A percentile compares a stretch with the other conserved stretches of the same genome.
Evolutionary conservation across 2,888 invertebrate genomes (phyloP).

Genomic region (Dilophus febrilis): DNA sequence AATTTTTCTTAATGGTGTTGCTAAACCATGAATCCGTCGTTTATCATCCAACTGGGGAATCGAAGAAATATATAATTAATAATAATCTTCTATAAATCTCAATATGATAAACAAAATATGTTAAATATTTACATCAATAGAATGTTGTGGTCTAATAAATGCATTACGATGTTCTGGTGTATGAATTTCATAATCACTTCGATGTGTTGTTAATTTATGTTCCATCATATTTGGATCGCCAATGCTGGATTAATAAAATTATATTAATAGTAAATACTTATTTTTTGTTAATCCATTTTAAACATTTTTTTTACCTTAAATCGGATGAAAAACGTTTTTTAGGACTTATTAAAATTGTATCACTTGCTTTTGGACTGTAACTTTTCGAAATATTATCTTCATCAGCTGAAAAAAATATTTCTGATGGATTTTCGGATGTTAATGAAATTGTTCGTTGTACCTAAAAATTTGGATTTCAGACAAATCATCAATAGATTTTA

Average conservation of each 20-base stretch:
- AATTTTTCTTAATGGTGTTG: constrained; percentile 32
- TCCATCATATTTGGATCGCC: constrained; percentile 25
- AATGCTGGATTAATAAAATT: constrained; percentile 18
- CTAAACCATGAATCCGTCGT: constrained; percentile 32
- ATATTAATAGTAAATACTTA: background rate
- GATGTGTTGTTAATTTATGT: constrained; percentile 33
- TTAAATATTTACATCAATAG: background rate
- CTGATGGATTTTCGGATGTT: constrained; percentile 79
- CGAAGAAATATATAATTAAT: constrained; percentile 12
- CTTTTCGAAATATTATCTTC: constrained; percentile 45
- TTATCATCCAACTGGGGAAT: constrained; percentile 31
- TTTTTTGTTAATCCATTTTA: no score
- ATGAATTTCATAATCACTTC: constrained; percentile 45
- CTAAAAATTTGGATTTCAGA: no score
- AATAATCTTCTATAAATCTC: background rate
- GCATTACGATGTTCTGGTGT: constrained; percentile 38
- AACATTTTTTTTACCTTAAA: constrained; percentile 18
- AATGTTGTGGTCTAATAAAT: constrained; percentile 24
- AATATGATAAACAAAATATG: background rate
- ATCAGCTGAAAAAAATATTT: constrained; percentile 85
- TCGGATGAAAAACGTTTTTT: constrained; percentile 30
- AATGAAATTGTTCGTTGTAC: constrained; percentile 68
- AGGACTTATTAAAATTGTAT: constrained; percentile 7
- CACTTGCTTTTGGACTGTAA: constrained; percentile 15
- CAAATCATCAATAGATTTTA: constrained; percentile 9